Evolutionary conservation across 2,888 invertebrate species (phyloP).

Genomic region (Dinocampus coccinellae): DNA sequence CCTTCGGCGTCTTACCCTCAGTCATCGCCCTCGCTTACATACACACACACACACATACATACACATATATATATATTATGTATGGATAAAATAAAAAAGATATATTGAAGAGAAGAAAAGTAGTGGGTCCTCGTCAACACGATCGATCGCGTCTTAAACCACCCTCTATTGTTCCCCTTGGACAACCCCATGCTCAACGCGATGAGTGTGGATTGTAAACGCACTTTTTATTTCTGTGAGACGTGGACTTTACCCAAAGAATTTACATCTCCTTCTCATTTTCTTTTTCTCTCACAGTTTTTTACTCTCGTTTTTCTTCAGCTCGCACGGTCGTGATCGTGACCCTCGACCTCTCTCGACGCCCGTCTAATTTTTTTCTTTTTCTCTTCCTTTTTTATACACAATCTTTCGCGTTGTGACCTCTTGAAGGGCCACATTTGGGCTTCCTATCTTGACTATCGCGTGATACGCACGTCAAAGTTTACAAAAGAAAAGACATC

Average conservation of each 20-base stretch:
- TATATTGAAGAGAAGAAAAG: neutral
- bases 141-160: slow-evolving; percentile 58
- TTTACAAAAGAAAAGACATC: slow-evolving; percentile 30
- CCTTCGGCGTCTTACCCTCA: neutral
- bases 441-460: neutral
- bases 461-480: slow-evolving; percentile 7
- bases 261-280: slow-evolving; percentile 56
- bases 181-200: slow-evolving; percentile 49
- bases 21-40: neutral
- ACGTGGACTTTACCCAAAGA: slow-evolving; percentile 48
- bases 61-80: neutral
- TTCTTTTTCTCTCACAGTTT: no score
- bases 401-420: slow-evolving; percentile 20
- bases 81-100: neutral
- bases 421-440: neutral
- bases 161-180: slow-evolving; percentile 32
- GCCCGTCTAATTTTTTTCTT: slow-evolving; percentile 17
- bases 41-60: neutral
- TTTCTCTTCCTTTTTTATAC: no score
- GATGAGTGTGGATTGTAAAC: neutral
- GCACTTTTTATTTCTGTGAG: slow-evolving; percentile 20
- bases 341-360: slow-evolving; percentile 30
- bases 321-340: slow-evolving; percentile 20
- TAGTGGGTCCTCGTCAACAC: slow-evolving; percentile 53
- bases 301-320: no score